phyloP scores from a whole-genome alignment of 2,113 vertebrate species.

The Melanerpes formicivorus region DNA sequence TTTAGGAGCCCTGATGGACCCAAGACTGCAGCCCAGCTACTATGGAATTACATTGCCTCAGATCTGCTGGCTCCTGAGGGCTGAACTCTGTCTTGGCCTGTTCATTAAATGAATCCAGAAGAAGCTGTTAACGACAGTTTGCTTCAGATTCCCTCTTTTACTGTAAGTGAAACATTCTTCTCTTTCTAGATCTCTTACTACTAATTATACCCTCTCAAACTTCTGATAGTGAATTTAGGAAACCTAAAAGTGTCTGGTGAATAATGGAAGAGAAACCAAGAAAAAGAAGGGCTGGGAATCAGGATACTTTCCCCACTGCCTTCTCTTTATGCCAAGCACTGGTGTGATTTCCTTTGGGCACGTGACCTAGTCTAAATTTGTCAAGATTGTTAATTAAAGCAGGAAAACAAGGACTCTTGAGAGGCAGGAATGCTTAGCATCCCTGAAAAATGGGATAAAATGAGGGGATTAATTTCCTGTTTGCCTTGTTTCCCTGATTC shows the following conservation, averaged over 20 bases:
- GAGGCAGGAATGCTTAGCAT: background rate
- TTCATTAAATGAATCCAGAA: background rate
- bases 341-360: background rate
- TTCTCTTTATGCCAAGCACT: background rate
- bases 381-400: background rate
- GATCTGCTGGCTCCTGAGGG: background rate
- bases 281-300: background rate
- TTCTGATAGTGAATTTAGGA: background rate
- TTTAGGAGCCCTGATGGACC: background rate
- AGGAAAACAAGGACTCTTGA: background rate
- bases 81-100: background rate
- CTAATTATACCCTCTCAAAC: background rate
- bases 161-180: background rate
- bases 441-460: constrained; percentile 2
- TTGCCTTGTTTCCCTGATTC: background rate
- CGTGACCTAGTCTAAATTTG: background rate
- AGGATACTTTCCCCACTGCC: background rate
- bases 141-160: background rate
- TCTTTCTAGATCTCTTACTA: background rate
- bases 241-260: background rate
- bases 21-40: background rate
- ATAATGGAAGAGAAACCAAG: background rate
- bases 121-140: background rate
- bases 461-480: background rate
- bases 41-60: background rate